Base-by-base conservation (phyloP, 2,113 vertebrate species). In the Polypterus senegalus region DNA sequence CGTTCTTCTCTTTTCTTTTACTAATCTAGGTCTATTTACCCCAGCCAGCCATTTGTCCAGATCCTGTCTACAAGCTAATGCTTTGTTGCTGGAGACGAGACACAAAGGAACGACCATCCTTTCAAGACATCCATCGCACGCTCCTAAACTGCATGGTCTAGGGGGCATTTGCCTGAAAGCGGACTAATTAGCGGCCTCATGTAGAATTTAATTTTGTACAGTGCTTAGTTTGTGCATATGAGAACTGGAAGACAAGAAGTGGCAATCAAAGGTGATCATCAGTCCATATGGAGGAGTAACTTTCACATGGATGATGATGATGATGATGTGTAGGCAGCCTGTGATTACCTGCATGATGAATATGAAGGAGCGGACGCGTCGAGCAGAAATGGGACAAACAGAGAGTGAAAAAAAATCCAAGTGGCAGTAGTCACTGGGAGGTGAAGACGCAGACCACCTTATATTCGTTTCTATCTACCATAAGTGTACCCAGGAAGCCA, bases 21-120 rank as follows among this genome's bases (percentile, higher is more conserved):
- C 27, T 27, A 27, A 27, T 11, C 46, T 72, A 98, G 94, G 91
- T 83, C 2, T 95, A 97, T 71, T 86, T 98, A 62, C 89, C 90
- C 0, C 90, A 90, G 79, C 93, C 96, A n/a, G 55, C 70, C 3
- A 81, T 88, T 49, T 98, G 96, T 69, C 90, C 93, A 1, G 90
- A 95, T 10, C 69, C 75, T 49, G 75, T 97, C 68, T 95, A 96
- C 79, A 89, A 81, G 70, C 81, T 97, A 70, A 97, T 98, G 96
- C 84, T 93, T 63, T 91, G 88, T 76, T 97, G 96, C 79, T 98
- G 96, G 96, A 87, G 78, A 77, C 88, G 96, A 70, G 95, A 96
- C n/a, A 88, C 93, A 66, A 95, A 93, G 74, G 86, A 92, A 46
- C 84, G 96, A 6, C 93, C 91, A 4, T 89, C 85, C n/a, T 98